A percentile compares a stretch with the other conserved stretches of the same genome.
phyloP scores from a whole-genome alignment of 2,888 invertebrate genomes.

The Oscheius onirici region DNA sequence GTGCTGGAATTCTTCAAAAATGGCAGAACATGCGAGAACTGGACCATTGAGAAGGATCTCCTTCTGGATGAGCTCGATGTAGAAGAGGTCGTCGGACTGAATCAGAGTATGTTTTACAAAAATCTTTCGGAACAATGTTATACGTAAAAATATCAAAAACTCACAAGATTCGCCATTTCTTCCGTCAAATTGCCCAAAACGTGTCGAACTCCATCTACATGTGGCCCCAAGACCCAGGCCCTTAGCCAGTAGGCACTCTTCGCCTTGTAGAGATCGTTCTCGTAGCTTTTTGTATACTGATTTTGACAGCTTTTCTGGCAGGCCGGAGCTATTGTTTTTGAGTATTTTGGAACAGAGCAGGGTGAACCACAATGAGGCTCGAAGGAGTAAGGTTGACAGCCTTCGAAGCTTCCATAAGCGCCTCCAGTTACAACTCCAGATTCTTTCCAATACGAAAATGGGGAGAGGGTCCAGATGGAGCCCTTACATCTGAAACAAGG shows the following conservation, averaged over 20 bases:
- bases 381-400: conserved; percentile 35
- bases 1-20: conserved; percentile 61
- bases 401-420: conserved; percentile 30
- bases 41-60: conserved; percentile 55
- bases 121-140: not conserved
- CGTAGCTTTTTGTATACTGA: not conserved
- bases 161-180: not conserved
- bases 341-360: conserved; percentile 27
- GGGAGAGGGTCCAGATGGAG: conserved; percentile 49
- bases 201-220: not conserved
- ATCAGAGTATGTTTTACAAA: too few relatives aligned
- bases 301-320: conserved; percentile 15
- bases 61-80: conserved; percentile 43
- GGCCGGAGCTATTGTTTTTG: conserved; percentile 6
- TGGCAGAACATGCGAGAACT: conserved; percentile 57
- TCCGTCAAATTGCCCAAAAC: conserved; percentile 2
- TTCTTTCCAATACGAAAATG: conserved; percentile 57
- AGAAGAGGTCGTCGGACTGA: not conserved
- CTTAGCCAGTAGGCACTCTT: conserved; percentile 30
- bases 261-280: conserved; percentile 21
- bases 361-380: conserved; percentile 33
- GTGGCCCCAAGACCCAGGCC: conserved; percentile 23
- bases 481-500: conserved; percentile 48
- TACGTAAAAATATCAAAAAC: too few relatives aligned
- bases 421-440: conserved; percentile 49